Evolutionary conservation across 2,888 invertebrate species (phyloP).

Genomic region (Cepaea hortensis): DNA sequence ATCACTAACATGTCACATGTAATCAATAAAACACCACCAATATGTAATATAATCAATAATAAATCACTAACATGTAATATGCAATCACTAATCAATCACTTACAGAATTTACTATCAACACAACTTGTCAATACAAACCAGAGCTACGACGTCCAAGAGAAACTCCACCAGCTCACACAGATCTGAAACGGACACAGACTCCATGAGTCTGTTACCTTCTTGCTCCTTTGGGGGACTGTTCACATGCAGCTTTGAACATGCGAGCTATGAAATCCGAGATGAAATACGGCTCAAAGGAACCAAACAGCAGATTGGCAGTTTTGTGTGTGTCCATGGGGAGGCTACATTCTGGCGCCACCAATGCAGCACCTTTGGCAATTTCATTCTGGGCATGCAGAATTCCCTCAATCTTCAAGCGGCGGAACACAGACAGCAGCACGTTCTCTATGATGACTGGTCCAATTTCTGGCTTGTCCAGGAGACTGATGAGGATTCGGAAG

Average conservation of each 20-base stretch:
- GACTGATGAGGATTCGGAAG: conserved; percentile 86
- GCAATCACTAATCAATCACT: too few species aligned
- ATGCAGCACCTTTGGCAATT: not conserved
- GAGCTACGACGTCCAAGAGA: conserved; percentile 81
- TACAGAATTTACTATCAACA: too few species aligned
- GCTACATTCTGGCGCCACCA: conserved; percentile 8
- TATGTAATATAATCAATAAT: too few species aligned
- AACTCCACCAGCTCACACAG: conserved; percentile 86
- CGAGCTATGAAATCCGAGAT: conserved; percentile 86
- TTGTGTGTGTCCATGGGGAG: conserved; percentile 83
- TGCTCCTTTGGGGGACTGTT: conserved; percentile 40
- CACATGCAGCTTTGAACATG: conserved; percentile 73
- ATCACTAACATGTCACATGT: too few species aligned
- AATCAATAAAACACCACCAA: too few species aligned
- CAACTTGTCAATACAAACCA: conserved; percentile 76
- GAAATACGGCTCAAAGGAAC: conserved; percentile 88
- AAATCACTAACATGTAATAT: too few species aligned
- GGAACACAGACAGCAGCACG: conserved; percentile 82
- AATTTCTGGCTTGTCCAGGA: conserved; percentile 91
- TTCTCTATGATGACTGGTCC: conserved; percentile 78
- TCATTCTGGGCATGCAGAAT: conserved; percentile 18
- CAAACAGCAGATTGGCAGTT: conserved; percentile 89
- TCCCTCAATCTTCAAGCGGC: conserved; percentile 70
- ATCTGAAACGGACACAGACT: conserved; percentile 78
- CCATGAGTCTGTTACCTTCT: not conserved